Conservation (phyloP, 2,797 vertebrate species). For the Halcyon badia region DNA sequence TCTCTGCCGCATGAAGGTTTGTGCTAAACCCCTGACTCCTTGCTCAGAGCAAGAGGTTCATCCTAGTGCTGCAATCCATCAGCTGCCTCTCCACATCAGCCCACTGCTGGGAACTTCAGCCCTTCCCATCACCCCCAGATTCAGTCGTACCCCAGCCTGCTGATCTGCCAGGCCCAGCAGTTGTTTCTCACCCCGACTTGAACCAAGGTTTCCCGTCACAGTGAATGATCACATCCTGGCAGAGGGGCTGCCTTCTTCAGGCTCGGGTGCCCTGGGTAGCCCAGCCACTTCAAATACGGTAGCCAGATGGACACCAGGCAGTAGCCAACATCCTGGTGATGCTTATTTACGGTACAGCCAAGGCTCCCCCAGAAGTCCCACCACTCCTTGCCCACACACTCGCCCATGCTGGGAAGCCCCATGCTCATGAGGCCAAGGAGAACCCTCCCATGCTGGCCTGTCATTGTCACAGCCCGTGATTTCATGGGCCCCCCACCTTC, state of each 20-base stretch:
- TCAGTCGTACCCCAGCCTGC: neutral
- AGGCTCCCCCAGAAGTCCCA: neutral
- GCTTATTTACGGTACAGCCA: neutral
- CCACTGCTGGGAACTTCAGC: neutral
- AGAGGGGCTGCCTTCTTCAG: neutral
- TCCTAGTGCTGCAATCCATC: neutral
- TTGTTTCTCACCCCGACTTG: neutral
- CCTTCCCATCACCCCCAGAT: neutral
- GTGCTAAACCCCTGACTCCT: neutral
- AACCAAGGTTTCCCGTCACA: rapidly evolving
- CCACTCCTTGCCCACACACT: neutral
- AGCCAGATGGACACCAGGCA: neutral
- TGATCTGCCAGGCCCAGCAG: neutral
- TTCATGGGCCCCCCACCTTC: neutral
- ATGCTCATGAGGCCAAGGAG: neutral
- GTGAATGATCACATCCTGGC: neutral
- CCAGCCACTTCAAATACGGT: rapidly evolving
- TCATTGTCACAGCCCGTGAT: neutral
- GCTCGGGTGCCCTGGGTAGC: neutral
- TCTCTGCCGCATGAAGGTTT: neutral
- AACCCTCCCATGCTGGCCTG: neutral
- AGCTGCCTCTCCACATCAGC: neutral
- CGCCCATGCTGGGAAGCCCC: rapidly evolving
- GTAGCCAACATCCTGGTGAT: neutral
- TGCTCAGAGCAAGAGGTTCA: neutral